Conservation (phyloP, 2,888 invertebrate genomes). For the Drosophila rellima region DNA sequence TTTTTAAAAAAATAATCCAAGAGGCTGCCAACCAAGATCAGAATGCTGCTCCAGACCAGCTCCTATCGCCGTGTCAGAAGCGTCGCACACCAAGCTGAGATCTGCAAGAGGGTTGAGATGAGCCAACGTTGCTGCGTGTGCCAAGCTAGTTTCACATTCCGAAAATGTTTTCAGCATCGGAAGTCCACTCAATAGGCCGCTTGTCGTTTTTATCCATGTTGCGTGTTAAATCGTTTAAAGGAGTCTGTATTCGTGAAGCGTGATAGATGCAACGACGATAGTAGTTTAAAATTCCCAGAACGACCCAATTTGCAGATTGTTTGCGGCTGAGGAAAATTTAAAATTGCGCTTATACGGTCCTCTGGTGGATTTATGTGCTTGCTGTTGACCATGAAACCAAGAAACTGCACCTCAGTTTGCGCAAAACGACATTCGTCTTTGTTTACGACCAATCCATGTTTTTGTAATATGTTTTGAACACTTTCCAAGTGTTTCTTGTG, state of each 20-base stretch:
- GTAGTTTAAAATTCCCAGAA: not conserved
- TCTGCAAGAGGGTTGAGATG: not conserved
- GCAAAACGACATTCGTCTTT: not conserved
- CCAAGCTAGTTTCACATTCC: conserved; percentile 1
- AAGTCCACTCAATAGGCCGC: conserved; percentile 1
- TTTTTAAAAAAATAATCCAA: conserved; percentile 7
- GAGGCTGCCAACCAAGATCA: not conserved
- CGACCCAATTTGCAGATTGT: not conserved
- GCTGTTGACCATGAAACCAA: not conserved
- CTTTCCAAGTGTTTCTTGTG: not conserved
- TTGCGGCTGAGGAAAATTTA: not conserved
- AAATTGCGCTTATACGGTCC: not conserved
- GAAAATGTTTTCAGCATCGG: not conserved
- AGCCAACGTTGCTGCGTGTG: not conserved
- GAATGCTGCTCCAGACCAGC: not conserved
- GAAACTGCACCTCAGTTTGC: not conserved
- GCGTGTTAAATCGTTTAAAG: not conserved
- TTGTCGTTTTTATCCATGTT: conserved; percentile 8
- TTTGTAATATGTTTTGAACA: not conserved
- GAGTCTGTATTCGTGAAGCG: conserved; percentile 3
- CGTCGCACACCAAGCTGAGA: not conserved
- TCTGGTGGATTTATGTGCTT: not conserved
- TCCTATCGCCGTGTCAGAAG: not conserved
- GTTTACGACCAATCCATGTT: not conserved
- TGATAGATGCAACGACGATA: not conserved